Base-by-base conservation (phyloP, 2,888 invertebrate species). In the Vanessa cardui region DNA sequence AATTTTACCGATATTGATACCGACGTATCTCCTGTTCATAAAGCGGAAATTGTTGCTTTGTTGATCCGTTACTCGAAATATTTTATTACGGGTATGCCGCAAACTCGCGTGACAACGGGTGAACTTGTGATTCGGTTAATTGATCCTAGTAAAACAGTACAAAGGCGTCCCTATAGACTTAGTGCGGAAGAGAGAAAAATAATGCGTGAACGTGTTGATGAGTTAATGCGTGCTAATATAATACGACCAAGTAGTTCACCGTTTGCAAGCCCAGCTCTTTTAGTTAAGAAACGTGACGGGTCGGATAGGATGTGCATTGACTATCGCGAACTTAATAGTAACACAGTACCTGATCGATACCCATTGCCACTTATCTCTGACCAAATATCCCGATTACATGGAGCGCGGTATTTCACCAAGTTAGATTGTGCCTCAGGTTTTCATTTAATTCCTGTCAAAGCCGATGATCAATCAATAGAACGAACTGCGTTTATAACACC, bases 301-400 rank as follows among this genome's bases (percentile, higher is more conserved):
- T 21, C 52, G 1, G 66, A 62, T n/a, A 33, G 75, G 6, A 54
- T 72, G 49, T 73, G 72, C 45, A 60, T 72, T 0, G 75, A 75
- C 15, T 74, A 68, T 31, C 47, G 73, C 31, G 72, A 72, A n/a
- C 58, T 74, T 1, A 73, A 73, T 39, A 49, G 31, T 18, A 72
- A 71, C 46, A 74, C 71, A 1, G 47, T 69, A 1, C 61, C 64
- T 1, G 72, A 71, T 45, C 21, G 66, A 16, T 74, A 71, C 46
- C 73, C 73, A 2, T 46, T 70, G 5, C 72, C 68, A 9, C 44
- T 67, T 6, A 73, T 73, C 0, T 54, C 62, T 7, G 69, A 72
- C n/a, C 58, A 58, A 50, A 50, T 52, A 6, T 8, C 62, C 44
- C 20, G 21, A 16, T 16, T 59, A 20, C 59, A 59, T 12, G 9